phyloP scores from a whole-genome alignment of 30 jellyfish, hydroid and myxozoan species.

The Aurelia aurita region DNA sequence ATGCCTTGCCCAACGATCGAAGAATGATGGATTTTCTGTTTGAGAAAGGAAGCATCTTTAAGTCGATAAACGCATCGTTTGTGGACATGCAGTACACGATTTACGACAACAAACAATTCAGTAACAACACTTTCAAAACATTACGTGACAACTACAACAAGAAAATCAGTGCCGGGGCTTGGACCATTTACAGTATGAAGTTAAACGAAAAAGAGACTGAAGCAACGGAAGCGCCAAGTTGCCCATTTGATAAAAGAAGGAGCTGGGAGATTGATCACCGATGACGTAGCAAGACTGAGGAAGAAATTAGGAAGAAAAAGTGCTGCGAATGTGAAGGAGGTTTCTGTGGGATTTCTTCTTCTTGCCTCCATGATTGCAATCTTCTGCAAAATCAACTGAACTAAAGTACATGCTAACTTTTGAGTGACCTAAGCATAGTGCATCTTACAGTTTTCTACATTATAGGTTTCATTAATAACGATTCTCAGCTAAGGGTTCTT shows the following conservation, averaged over 20 bases:
- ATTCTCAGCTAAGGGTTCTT: too few relatives aligned
- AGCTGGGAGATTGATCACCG: slow-evolving; percentile 81
- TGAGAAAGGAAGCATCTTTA: slow-evolving; percentile 69
- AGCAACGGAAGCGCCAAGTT: slow-evolving; percentile 35
- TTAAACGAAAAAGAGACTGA: slow-evolving; percentile 32
- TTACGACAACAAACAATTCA: slow-evolving; percentile 49
- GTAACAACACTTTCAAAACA: slow-evolving; percentile 57
- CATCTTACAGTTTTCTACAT: too few relatives aligned
- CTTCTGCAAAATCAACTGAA: too few relatives aligned
- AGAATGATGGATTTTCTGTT: slow-evolving; percentile 53
- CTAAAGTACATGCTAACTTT: too few relatives aligned
- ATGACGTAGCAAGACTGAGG: slow-evolving; percentile 80
- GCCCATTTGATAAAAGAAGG: slow-evolving; percentile 45
- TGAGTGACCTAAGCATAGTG: too few relatives aligned
- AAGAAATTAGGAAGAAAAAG: slow-evolving; percentile 47
- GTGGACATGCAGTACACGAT: slow-evolving; percentile 52
- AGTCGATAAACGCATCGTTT: slow-evolving; percentile 79
- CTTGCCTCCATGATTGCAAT: too few relatives aligned
- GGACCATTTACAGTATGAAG: slow-evolving; percentile 78
- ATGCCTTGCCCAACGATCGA: slow-evolving; percentile 52
- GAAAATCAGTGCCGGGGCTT: slow-evolving; percentile 77
- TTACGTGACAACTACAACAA: slow-evolving; percentile 74
- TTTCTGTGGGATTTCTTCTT: too few relatives aligned
- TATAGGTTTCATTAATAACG: too few relatives aligned
- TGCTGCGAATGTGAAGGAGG: too few relatives aligned